A percentile compares a stretch with the other conserved stretches of the same genome.
phyloP scores from a whole-genome alignment of 1,140 invertebrate species.

The Pentalonia nigronervosa region DNA sequence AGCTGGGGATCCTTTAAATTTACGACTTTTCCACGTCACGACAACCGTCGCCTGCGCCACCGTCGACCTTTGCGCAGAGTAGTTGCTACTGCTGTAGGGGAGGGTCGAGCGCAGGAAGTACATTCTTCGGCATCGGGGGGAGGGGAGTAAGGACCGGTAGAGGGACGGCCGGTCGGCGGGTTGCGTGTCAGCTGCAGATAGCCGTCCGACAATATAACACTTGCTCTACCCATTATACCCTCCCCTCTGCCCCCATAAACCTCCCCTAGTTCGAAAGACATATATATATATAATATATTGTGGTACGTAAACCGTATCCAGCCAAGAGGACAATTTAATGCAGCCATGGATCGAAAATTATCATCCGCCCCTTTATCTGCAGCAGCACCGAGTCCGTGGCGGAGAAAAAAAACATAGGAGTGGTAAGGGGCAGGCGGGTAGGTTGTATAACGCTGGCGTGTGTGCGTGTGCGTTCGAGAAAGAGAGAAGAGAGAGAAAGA shows the following conservation, averaged over 20 bases:
- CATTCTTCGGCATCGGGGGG: neutral
- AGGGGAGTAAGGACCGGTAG: neutral
- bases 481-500: neutral
- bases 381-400: neutral
- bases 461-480: neutral
- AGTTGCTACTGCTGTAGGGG: neutral
- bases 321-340: slow-evolving; percentile 49
- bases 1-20: slow-evolving; percentile 50
- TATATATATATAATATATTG: slow-evolving; percentile 23
- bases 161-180: neutral
- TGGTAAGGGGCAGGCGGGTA: neutral
- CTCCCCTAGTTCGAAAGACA: neutral
- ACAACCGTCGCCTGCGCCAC: neutral
- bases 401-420: neutral
- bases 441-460: too few relatives aligned
- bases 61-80: neutral
- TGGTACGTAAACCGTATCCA: slow-evolving; percentile 45
- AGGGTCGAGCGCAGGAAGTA: neutral
- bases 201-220: slow-evolving; percentile 57
- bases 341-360: slow-evolving; percentile 50
- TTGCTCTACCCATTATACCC: slow-evolving; percentile 53
- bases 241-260: neutral
- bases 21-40: slow-evolving; percentile 38
- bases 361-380: slow-evolving; percentile 45
- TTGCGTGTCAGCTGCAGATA: slow-evolving; percentile 57